Evolutionary conservation across 2,888 invertebrate genomes (phyloP).

Genomic region (Kuschelorhynchus macadamiae): DNA sequence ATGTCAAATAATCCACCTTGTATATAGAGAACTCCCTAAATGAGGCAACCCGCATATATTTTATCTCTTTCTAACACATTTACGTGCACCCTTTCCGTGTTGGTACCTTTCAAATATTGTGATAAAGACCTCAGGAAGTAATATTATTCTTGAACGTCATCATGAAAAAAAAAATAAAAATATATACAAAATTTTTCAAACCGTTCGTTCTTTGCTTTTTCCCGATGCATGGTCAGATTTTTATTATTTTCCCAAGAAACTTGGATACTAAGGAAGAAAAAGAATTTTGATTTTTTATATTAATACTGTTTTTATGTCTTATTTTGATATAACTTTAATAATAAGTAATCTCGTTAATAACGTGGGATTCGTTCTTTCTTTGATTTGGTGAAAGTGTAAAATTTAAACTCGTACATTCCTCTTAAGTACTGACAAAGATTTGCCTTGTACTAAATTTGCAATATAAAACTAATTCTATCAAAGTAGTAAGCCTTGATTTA

Average conservation of each 20-base stretch:
- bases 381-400: too few relatives aligned
- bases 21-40: too few relatives aligned
- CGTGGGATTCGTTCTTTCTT: too few relatives aligned
- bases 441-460: too few relatives aligned
- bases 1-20: too few relatives aligned
- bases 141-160: constrained; percentile 62
- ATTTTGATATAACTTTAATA: too few relatives aligned
- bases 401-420: too few relatives aligned
- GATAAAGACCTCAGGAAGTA: constrained; percentile 70
- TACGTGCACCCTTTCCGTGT: constrained; percentile 47
- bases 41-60: constrained; percentile 10
- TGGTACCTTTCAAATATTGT: constrained; percentile 62
- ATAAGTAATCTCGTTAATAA: too few relatives aligned
- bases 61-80: constrained; percentile 33
- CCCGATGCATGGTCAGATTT: constrained; percentile 8
- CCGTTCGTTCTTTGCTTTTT: constrained; percentile 29
- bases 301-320: too few relatives aligned
- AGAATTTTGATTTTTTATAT: not conserved
- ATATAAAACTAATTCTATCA: too few relatives aligned
- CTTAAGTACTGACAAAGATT: too few relatives aligned
- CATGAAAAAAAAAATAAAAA: constrained; percentile 36
- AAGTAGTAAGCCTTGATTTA: too few relatives aligned
- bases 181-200: constrained; percentile 33
- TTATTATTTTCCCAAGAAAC: constrained; percentile 1
- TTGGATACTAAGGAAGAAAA: not conserved